These are phyloP conservation scores for Nemotelus pantherinus DNA, from an alignment of 2,888 invertebrate genomes.

Conservation along the genomic window DNA sequence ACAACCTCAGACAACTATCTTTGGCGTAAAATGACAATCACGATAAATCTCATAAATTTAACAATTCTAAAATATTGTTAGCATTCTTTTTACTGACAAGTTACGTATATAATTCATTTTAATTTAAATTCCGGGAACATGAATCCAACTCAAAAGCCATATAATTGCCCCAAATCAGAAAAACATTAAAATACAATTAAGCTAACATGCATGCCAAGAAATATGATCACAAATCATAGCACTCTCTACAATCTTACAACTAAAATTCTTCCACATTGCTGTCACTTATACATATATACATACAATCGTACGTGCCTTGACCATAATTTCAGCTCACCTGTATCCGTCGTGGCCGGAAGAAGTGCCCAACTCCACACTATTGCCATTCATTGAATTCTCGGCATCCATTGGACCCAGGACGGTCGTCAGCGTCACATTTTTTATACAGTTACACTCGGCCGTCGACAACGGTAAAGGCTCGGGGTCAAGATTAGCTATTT, in stretches of 20 bases:
- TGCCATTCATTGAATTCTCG: conserved; percentile 1
- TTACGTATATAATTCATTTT: too few relatives aligned
- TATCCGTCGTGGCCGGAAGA: not conserved
- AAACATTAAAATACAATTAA: conserved; percentile 26
- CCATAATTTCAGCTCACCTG: conserved; percentile 4
- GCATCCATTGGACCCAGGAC: not conserved
- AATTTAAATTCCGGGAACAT: not conserved
- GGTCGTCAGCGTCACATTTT: conserved; percentile 48
- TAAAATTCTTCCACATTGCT: too few relatives aligned
- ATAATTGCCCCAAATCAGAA: not conserved
- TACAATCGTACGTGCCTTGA: not conserved
- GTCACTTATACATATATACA: not conserved
- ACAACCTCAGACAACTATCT: too few relatives aligned
- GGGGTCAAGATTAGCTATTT: conserved; percentile 58
- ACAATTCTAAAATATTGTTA: too few relatives aligned
- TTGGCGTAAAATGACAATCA: too few relatives aligned
- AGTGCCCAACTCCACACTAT: not conserved
- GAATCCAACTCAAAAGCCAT: not conserved
- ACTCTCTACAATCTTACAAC: too few relatives aligned
- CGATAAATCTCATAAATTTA: too few relatives aligned
- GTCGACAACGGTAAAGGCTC: conserved; percentile 57
- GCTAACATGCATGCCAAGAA: not conserved
- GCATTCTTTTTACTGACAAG: too few relatives aligned
- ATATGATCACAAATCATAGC: not conserved
- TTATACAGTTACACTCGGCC: conserved; percentile 60